Evolutionary conservation across 2,888 invertebrate genomes (phyloP).

Genomic region (Tachina fera): DNA sequence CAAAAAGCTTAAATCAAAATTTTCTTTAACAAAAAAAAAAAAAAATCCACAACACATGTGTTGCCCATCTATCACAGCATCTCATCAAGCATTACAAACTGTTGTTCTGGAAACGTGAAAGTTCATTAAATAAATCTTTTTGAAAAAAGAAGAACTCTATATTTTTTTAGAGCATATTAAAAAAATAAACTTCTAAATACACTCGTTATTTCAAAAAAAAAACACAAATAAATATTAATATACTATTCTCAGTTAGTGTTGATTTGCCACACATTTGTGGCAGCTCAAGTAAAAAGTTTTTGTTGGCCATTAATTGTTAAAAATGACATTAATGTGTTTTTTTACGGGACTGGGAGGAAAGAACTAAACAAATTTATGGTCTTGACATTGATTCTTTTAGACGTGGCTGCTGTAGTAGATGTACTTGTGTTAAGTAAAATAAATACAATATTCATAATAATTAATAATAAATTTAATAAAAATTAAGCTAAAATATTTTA

Average conservation of each 20-base stretch:
- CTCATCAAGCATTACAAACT: constrained; percentile 48
- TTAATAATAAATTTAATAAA: background rate
- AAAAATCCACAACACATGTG: constrained; percentile 42
- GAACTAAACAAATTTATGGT: constrained; percentile 11
- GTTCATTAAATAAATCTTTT: constrained; percentile 20
- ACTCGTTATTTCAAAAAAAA: background rate
- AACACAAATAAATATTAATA: background rate
- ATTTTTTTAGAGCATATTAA: constrained; percentile 1
- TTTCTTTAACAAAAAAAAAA: background rate
- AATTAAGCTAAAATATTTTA: background rate
- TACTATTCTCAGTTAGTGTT: constrained; percentile 50
- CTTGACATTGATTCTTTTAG: constrained; percentile 19
- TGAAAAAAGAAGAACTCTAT: constrained; percentile 20
- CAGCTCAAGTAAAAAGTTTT: background rate
- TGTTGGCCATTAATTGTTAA: constrained; percentile 20
- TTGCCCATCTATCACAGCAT: constrained; percentile 60
- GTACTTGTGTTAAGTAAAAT: background rate
- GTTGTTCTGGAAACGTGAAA: constrained; percentile 17
- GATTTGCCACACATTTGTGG: constrained; percentile 53
- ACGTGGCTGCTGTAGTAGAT: background rate
- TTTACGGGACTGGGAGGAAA: background rate
- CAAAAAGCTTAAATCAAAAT: background rate
- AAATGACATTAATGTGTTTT: constrained; percentile 41
- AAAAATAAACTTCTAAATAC: constrained; percentile 27
- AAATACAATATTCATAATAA: background rate